phyloP scores from a whole-genome alignment of 1,140 invertebrate genomes.

The Leguminivora glycinivorella region DNA sequence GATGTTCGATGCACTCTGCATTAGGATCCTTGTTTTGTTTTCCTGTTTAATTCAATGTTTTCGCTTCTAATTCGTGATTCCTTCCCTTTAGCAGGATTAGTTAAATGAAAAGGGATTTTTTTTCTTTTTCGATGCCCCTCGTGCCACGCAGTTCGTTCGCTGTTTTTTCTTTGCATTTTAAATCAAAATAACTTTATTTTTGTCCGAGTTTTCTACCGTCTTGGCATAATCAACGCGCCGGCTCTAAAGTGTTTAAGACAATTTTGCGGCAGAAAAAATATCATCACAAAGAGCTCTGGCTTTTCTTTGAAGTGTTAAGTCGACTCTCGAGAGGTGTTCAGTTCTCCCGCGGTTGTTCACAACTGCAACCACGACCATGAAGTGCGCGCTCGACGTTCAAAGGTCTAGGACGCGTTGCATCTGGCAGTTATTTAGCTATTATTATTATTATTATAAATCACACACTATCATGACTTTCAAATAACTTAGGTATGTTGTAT shows the following conservation, averaged over 20 bases:
- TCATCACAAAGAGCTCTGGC: conserved; percentile 49
- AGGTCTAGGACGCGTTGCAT: conserved; percentile 24
- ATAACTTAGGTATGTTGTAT: no score
- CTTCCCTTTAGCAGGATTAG: conserved; percentile 57
- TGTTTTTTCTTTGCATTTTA: conserved; percentile 71
- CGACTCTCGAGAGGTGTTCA: conserved; percentile 31
- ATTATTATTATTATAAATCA: no score
- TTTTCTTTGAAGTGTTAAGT: conserved; percentile 53
- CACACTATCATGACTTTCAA: no score
- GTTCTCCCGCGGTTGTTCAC: conserved; percentile 14
- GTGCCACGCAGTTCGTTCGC: conserved; percentile 41
- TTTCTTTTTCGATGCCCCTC: conserved; percentile 33
- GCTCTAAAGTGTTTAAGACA: conserved; percentile 66
- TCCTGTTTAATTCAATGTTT: conserved; percentile 42
- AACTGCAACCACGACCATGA: background rate
- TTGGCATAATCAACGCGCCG: conserved; percentile 65
- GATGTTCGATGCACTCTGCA: background rate
- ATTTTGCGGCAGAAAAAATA: conserved; percentile 62
- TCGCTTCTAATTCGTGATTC: conserved; percentile 46
- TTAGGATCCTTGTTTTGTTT: conserved; percentile 20
- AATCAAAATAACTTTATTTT: conserved; percentile 75
- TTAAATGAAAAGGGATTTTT: conserved; percentile 62
- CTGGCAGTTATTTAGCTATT: no score
- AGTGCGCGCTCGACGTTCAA: conserved; percentile 5
- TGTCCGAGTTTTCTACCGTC: conserved; percentile 61